phyloP scores from a whole-genome alignment of 2,888 invertebrate species.

The Phengaris arion region DNA sequence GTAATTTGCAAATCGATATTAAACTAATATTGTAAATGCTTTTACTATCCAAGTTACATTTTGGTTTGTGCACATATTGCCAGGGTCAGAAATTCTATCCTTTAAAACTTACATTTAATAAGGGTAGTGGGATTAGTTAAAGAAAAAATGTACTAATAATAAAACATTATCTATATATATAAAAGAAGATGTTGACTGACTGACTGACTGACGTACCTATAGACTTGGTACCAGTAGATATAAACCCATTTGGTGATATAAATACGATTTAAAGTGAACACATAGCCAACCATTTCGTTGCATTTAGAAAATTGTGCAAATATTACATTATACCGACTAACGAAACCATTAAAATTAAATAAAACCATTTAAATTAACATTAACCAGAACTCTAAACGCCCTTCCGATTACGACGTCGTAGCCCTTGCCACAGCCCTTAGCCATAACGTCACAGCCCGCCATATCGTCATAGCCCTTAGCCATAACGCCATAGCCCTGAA shows the following conservation, averaged over 20 bases:
- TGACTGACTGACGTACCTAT: too few relatives aligned
- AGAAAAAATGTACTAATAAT: too few relatives aligned
- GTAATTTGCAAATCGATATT: constrained; percentile 22
- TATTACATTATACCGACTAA: constrained; percentile 38
- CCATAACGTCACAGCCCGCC: neutral
- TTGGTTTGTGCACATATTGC: neutral
- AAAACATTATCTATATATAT: too few relatives aligned
- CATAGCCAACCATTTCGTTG: too few relatives aligned
- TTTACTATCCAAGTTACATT: neutral
- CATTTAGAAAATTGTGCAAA: constrained; percentile 2
- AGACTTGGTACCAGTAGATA: too few relatives aligned
- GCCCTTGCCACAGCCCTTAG: neutral
- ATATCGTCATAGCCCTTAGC: neutral
- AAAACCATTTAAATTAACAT: constrained; percentile 9
- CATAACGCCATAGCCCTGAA: constrained; percentile 32
- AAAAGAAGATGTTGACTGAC: too few relatives aligned
- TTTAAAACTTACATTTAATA: too few relatives aligned
- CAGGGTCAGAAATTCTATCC: too few relatives aligned
- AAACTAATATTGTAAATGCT: neutral
- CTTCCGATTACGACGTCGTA: constrained; percentile 41
- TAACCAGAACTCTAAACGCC: neutral
- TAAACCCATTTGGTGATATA: too few relatives aligned
- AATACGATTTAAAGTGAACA: too few relatives aligned
- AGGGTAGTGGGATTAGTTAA: too few relatives aligned
- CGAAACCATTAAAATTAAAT: neutral